Percentiles rank a stretch among this genome's conserved stretches.
Evolutionary conservation across 2,113 vertebrate species (phyloP).

Genomic region (Erinaceus europaeus): DNA sequence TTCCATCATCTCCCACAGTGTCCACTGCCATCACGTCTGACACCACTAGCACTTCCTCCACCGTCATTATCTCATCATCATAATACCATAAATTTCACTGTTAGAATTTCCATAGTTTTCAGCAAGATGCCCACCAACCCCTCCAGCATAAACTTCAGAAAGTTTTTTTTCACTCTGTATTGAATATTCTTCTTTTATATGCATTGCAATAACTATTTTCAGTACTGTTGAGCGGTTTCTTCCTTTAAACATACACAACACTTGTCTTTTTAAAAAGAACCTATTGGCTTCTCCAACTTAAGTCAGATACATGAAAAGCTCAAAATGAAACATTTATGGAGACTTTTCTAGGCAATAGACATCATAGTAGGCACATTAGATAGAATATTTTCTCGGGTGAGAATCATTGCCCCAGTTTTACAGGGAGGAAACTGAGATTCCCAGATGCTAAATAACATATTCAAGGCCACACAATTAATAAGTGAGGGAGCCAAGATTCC

Average conservation of each 20-base stretch:
- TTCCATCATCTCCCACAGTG: not conserved
- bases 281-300: not conserved
- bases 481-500: conserved; percentile 74
- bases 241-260: not conserved
- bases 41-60: not conserved
- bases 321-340: not conserved
- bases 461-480: conserved; percentile 74
- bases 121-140: not conserved
- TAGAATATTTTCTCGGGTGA: conserved; percentile 32
- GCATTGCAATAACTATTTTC: not conserved
- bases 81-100: not conserved
- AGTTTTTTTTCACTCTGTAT: not conserved
- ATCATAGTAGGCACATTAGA: conserved; percentile 17
- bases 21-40: not conserved
- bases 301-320: not conserved
- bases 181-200: not conserved
- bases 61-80: not conserved
- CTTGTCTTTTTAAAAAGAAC: conserved; percentile 29
- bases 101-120: not conserved
- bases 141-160: not conserved
- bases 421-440: conserved; percentile 69
- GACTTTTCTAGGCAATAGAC: not conserved
- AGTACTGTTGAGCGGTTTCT: not conserved
- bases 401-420: conserved; percentile 59
- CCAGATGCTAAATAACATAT: conserved; percentile 68